A percentile compares a stretch with the other conserved stretches of the same genome.
phyloP scores from a whole-genome alignment of 1,140 invertebrate species.

The Drosophila sturtevanti region DNA sequence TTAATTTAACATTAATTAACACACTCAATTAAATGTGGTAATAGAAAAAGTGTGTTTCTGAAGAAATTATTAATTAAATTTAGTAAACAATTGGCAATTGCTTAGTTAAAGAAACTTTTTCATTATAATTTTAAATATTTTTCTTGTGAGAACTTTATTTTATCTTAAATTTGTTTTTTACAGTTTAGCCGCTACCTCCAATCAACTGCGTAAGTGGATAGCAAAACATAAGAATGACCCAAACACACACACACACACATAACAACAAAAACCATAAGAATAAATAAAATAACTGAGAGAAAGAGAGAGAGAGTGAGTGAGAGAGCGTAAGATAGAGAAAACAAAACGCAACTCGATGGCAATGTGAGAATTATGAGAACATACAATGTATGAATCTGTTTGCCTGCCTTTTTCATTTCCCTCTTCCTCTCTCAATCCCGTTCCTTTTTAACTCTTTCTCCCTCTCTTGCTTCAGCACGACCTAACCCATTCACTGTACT shows the following conservation, averaged over 20 bases:
- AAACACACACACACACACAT: not conserved
- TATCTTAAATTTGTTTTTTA: no score
- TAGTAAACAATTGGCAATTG: no score
- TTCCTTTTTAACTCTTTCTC: not conserved
- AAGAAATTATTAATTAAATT: no score
- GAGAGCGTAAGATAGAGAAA: not conserved
- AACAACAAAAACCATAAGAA: not conserved
- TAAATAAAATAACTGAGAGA: not conserved
- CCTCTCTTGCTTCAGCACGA: not conserved
- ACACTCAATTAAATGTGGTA: no score
- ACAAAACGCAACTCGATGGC: not conserved
- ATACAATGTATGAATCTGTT: constrained; percentile 32
- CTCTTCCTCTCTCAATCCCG: not conserved
- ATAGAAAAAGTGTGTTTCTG: no score
- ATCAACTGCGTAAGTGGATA: no score
- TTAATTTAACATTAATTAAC: no score
- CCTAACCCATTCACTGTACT: constrained; percentile 17
- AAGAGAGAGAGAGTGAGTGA: not conserved
- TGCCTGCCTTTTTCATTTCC: not conserved
- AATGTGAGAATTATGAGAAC: not conserved
- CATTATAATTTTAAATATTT: no score
- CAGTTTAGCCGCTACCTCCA: no score
- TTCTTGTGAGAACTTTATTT: no score
- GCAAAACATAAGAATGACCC: no score
- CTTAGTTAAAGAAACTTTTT: no score